Base-by-base conservation (phyloP, 1,140 invertebrate genomes). In the Lasioglossum albipes region DNA sequence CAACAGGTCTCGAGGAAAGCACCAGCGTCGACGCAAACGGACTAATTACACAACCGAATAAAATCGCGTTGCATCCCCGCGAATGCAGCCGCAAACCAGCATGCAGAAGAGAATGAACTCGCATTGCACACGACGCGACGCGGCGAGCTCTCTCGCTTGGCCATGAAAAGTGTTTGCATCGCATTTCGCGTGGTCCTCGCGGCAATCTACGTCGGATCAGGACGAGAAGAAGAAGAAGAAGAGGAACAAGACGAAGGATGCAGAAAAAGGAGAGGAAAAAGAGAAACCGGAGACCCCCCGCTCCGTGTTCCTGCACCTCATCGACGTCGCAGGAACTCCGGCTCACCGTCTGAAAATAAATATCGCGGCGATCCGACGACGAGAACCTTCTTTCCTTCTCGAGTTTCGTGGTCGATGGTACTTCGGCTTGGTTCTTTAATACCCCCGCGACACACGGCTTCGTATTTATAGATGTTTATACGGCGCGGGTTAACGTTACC, bases 141-240 rank as follows among this genome's bases (percentile, higher is more conserved):
- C 76, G 73, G 36, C 73, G 83, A 84, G 62, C 72, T 84, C 84
- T 20, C 74, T 67, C 61, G 82, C 52, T 54, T 76, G 64, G 79
- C 59, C 75, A 68, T 72, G 84, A 79, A 74, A 73, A 84, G 49
- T 73, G 41, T 75, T 74, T 84, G 71, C 82, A 76, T 68, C 45
- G 82, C 77, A 78, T 83, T 75, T 72, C 81, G 72, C 82, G 77
- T 61, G 74, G 84, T 89, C 79, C 89, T 86, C 61, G 86, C 85
- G 87, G 90, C 89, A 83, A 88, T 84, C 36, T 57, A 62, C 66
- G 59, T 57, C 54, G 75, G 20, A 27, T 42, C 68, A 20, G 57
- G 65, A 59, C 20, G 52, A 59, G 74, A 36, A 57, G 36, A 65
- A 61, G 71, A 72, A 78, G 71, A 36, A 59, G 74, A 49, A 57